Conservation (phyloP, 1,140 invertebrate species). For the Drosophila cardini region DNA sequence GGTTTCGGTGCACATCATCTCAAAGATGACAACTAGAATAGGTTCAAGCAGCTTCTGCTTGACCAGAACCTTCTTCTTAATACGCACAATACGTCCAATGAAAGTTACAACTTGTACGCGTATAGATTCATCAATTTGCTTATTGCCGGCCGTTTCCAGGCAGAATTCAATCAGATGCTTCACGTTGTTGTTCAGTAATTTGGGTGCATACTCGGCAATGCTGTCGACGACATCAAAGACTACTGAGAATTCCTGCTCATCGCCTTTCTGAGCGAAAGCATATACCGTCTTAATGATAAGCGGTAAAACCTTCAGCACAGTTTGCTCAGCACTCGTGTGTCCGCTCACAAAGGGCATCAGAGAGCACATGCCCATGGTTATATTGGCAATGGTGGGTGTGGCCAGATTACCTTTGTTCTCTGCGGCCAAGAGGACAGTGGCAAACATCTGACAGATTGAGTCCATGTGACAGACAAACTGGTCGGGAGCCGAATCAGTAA, state of each 20-base stretch:
- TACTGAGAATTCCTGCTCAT: slow-evolving; percentile 87
- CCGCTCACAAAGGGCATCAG: slow-evolving; percentile 76
- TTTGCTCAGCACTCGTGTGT: slow-evolving; percentile 80
- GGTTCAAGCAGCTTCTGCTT: slow-evolving; percentile 91
- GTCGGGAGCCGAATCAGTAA: slow-evolving; percentile 78
- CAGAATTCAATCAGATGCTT: slow-evolving; percentile 89
- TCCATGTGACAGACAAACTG: slow-evolving; percentile 79
- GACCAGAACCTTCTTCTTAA: slow-evolving; percentile 90
- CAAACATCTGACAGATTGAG: slow-evolving; percentile 72
- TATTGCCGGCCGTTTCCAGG: slow-evolving; percentile 87
- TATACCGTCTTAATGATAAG: slow-evolving; percentile 87
- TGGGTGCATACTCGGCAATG: slow-evolving; percentile 88
- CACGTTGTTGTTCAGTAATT: slow-evolving; percentile 88
- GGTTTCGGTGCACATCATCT: slow-evolving; percentile 87
- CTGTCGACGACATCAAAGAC: slow-evolving; percentile 91
- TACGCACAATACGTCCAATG: slow-evolving; percentile 87
- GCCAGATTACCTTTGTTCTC: slow-evolving; percentile 66
- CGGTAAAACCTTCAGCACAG: slow-evolving; percentile 88
- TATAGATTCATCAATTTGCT: slow-evolving; percentile 86
- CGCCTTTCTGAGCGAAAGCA: slow-evolving; percentile 86
- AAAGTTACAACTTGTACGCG: slow-evolving; percentile 89
- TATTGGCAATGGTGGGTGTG: slow-evolving; percentile 69
- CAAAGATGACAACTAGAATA: slow-evolving; percentile 89
- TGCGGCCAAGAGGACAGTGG: slow-evolving; percentile 51
- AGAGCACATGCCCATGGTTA: slow-evolving; percentile 66